Evolutionary conservation across 2,888 invertebrate species (phyloP), one percentile per base, ranked within the genome.

Genomic region (Allolobophora icterica): DNA sequence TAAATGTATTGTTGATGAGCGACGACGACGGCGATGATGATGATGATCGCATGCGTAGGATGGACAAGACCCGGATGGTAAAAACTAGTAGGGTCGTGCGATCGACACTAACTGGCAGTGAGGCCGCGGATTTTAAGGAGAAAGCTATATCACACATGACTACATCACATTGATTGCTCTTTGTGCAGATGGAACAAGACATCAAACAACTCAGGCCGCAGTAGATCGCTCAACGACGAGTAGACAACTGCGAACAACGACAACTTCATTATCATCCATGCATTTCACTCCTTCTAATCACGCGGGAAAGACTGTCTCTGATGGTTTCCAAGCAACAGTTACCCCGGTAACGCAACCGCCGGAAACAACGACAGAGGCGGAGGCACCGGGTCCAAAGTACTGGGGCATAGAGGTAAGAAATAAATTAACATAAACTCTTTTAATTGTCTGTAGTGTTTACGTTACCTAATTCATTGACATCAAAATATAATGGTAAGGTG

Each of bases 381-480:
- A 87, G 19, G 6, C 33, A 35, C 87, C 87, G n/a, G 35, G 38
- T 21, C 87, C 87, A 6, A 87, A 87, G 87, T 87, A 35, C 87
- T 87, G 87, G 87, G 87, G 87, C 34, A 87, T 87, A 34, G 87
- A 87, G 87, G 87, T 87, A 34, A 87, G 11, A 87, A 35, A 34
- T 71, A 71, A 71, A 30, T 11, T n/a, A 71, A 30, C 17, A n/a
- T 71, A 4, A 71, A 6, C 30, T 1, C 11, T n/a, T 30, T 8
- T 13, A 71, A 11, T 71, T n/a, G n/a, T 52, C 52, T 52, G 52
- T 24, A 6, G 4, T 52, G 52, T 52, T 52, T 24, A 52, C 21
- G 24, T 24, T 1, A 24, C 52, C 19, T 24, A 42, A 42, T 24
- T 21, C 52, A 0, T 52, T 52, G 52, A 52, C 24, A 52, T 6